Percentiles rank a stretch among this genome's conserved stretches.
Evolutionary conservation across 2,888 invertebrate species (phyloP).

Genomic region (Hydrotaea diabolus): DNA sequence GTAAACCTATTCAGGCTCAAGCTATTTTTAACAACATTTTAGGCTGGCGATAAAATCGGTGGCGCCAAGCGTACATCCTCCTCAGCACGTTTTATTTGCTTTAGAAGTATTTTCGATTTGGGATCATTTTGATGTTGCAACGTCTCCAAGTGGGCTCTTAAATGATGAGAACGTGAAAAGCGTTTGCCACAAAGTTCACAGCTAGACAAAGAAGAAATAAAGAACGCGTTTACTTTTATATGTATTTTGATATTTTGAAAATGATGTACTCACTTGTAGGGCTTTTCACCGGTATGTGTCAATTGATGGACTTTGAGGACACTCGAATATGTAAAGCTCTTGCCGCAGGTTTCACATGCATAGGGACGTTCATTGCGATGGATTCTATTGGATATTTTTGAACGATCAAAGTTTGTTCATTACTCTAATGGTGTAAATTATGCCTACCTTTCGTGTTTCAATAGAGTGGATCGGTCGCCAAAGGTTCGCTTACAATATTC

Average conservation of each 20-base stretch:
- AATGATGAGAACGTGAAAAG: conserved; percentile 78
- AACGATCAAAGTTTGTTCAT: too few relatives aligned
- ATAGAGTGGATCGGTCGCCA: conserved; percentile 79
- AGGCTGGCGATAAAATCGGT: not conserved
- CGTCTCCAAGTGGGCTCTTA: conserved; percentile 79
- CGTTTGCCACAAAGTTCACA: conserved; percentile 78
- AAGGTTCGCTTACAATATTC: conserved; percentile 78
- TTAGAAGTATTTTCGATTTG: conserved; percentile 69
- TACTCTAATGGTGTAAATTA: not conserved
- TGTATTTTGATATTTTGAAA: too few relatives aligned
- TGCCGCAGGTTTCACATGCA: conserved; percentile 77
- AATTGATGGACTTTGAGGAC: conserved; percentile 78
- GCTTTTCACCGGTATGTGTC: conserved; percentile 80
- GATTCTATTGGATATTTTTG: conserved; percentile 70
- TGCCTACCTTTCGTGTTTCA: conserved; percentile 79
- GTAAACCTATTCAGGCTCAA: too few relatives aligned
- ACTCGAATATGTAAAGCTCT: conserved; percentile 79
- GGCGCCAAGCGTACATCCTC: conserved; percentile 13
- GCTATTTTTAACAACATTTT: not conserved
- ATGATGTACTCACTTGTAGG: conserved; percentile 72
- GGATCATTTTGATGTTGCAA: conserved; percentile 78
- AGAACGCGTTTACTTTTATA: not conserved
- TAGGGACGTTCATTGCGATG: conserved; percentile 80
- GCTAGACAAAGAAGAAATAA: conserved; percentile 65
- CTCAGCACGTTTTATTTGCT: conserved; percentile 68